A percentile compares a stretch with the other conserved stretches of the same genome.
These are phyloP conservation scores for Mamestra configurata DNA, from an alignment of 1,140 invertebrate genomes.

Conservation along the genomic window DNA sequence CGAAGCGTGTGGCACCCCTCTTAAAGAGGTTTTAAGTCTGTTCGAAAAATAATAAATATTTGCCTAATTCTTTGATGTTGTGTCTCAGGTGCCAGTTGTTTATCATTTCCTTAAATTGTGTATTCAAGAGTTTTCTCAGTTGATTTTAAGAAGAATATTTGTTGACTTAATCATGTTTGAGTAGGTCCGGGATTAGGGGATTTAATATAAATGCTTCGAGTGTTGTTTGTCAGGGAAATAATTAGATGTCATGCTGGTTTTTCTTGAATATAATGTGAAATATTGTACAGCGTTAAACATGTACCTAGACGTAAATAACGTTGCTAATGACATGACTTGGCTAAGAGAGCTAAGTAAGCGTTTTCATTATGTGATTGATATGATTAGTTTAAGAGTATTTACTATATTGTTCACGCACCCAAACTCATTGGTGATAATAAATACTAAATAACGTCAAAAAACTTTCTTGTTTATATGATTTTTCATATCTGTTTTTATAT, in stretches of 20 bases:
- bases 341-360: too few species aligned
- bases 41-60: not conserved
- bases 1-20: too few species aligned
- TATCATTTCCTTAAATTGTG: constrained; percentile 39
- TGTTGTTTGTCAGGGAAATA: not conserved
- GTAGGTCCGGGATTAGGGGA: not conserved
- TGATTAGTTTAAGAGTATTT: too few species aligned
- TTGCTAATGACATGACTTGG: too few species aligned
- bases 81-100: constrained; percentile 15
- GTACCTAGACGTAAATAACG: too few species aligned
- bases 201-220: not conserved
- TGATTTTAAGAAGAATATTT: not conserved
- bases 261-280: not conserved
- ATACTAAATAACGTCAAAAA: too few species aligned
- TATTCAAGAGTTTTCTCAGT: constrained; percentile 13
- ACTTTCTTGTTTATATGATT: too few species aligned
- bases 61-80: constrained; percentile 18
- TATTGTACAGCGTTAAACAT: too few species aligned
- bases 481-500: too few species aligned
- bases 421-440: too few species aligned
- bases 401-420: too few species aligned
- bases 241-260: not conserved
- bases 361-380: too few species aligned
- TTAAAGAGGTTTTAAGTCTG: not conserved
- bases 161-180: constrained; percentile 26